Base-by-base conservation (phyloP, 2,113 vertebrate genomes). In the Piprites chloris region DNA sequence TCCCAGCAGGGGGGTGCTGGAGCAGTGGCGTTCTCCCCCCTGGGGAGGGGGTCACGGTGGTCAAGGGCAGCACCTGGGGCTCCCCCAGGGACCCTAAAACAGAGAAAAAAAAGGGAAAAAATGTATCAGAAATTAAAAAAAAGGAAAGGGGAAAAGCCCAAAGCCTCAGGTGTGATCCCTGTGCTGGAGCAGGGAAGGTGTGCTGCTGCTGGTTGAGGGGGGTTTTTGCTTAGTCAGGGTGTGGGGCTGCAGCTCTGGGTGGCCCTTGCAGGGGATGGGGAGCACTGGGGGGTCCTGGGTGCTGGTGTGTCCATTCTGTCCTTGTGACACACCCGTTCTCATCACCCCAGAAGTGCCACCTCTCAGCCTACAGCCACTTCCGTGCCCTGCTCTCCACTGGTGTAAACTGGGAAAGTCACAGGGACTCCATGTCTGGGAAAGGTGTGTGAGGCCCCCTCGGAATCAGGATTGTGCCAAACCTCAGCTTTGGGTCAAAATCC, bases 331-430 rank as follows among this genome's bases (percentile, higher is more conserved):
- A 0, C 13, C 12, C 14, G 0, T 6, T 18, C 0, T 2, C 19
- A 2, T 21, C 32, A 0, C 41, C 0, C 32, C n/a, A 14, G 2
- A 50, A 7, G 0, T 0, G 3, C 28, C 85, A 2, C 30, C 65
- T 26, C n/a, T 0, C 12, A 2, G 4, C 52, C 32, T 11, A 1
- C 1, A 3, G 28, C 22, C 5, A 0, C 1, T 6, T 10, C 2
- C 12, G 0, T 3, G 0, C 6, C 1, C 41, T 10, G n/a, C 11
- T 19, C 44, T 39, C 5, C 16, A 2, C 55, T 55, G 63, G 2
- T 5, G 22, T 4, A 1, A 14, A 0, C 33, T 5, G 52, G 42
- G 27, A 2, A 4, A 30, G 22, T 3, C n/a, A 0, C n/a, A 0
- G 52, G 1, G 27, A 1, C 30, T 59, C 8, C 5, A 3, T 14